These are phyloP conservation scores for Arrhopalites spinosus DNA, from an alignment of 2,888 invertebrate species.

Conservation along the genomic window DNA sequence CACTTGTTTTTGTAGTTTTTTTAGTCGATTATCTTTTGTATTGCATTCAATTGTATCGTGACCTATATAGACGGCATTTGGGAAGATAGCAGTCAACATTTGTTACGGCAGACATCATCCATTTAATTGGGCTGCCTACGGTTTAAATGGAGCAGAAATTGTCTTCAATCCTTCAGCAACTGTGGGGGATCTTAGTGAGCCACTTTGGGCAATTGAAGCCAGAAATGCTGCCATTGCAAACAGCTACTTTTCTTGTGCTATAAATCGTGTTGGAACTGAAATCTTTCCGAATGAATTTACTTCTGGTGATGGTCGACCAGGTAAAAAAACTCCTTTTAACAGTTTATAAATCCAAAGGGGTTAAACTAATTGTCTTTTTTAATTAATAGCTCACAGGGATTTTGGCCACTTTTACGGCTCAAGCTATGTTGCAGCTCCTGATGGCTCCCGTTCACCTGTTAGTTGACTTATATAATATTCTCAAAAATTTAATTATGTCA, in stretches of 20 bases:
- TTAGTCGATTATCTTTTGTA: conserved; percentile 35
- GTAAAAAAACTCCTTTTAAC: too few relatives aligned
- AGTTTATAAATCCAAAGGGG: neutral
- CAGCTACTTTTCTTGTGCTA: conserved; percentile 88
- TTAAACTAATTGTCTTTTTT: too few relatives aligned
- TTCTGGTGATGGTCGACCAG: conserved; percentile 72
- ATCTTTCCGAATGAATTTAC: conserved; percentile 79
- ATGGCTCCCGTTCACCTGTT: conserved; percentile 90
- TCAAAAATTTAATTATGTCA: neutral
- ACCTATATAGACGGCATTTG: conserved; percentile 71
- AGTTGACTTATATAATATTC: conserved; percentile 51
- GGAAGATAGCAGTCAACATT: conserved; percentile 90
- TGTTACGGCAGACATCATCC: conserved; percentile 99
- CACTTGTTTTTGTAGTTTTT: too few relatives aligned
- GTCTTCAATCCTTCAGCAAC: conserved; percentile 99
- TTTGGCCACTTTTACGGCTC: conserved; percentile 97
- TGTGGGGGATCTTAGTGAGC: conserved; percentile 66
- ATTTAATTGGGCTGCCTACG: conserved; percentile 97
- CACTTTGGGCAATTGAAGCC: conserved; percentile 62
- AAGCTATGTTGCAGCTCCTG: conserved; percentile 90
- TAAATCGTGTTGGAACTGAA: conserved; percentile 93
- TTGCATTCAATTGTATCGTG: neutral
- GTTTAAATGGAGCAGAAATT: conserved; percentile 94
- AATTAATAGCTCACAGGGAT: conserved; percentile 71
- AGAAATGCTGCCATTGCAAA: conserved; percentile 95